Conservation (phyloP, 2,797 vertebrate species). For the Vultur gryphus region DNA sequence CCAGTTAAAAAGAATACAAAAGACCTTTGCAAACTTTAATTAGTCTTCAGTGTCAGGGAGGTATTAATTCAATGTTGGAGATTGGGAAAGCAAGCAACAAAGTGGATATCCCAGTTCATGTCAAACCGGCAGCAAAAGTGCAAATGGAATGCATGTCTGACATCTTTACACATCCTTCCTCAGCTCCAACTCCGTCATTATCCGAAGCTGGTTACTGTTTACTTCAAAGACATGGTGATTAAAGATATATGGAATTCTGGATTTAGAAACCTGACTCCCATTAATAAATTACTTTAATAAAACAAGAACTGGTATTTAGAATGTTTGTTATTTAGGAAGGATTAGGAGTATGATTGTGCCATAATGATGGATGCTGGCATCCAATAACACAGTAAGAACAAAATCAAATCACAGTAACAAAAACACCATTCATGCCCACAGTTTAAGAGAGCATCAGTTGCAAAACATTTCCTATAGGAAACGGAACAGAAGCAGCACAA, state of each 20-base stretch:
- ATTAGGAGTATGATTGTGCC: constrained; percentile 11
- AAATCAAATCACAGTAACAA: constrained; percentile 1
- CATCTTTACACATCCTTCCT: constrained; percentile 15
- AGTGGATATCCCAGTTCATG: constrained; percentile 51
- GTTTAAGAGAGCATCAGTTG: background rate
- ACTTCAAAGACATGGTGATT: constrained; percentile 54
- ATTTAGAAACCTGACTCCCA: constrained; percentile 55
- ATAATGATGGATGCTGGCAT: constrained; percentile 2
- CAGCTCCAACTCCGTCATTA: constrained; percentile 39
- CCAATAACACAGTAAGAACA: background rate
- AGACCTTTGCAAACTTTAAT: constrained; percentile 69
- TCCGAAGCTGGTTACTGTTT: background rate
- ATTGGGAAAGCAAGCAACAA: constrained; percentile 60
- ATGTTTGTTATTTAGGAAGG: constrained; percentile 35
- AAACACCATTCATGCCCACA: background rate
- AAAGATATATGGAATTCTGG: constrained; percentile 24
- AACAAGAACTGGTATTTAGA: constrained; percentile 29
- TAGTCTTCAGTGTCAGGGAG: constrained; percentile 61
- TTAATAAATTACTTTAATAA: constrained; percentile 59
- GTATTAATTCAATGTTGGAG: constrained; percentile 61
- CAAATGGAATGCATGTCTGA: background rate
- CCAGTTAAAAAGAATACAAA: constrained; percentile 68
- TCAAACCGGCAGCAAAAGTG: constrained; percentile 19
- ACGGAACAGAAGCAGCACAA: background rate
- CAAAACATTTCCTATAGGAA: background rate